phyloP scores from a whole-genome alignment of 2,797 vertebrate genomes.

The Gila robusta region DNA sequence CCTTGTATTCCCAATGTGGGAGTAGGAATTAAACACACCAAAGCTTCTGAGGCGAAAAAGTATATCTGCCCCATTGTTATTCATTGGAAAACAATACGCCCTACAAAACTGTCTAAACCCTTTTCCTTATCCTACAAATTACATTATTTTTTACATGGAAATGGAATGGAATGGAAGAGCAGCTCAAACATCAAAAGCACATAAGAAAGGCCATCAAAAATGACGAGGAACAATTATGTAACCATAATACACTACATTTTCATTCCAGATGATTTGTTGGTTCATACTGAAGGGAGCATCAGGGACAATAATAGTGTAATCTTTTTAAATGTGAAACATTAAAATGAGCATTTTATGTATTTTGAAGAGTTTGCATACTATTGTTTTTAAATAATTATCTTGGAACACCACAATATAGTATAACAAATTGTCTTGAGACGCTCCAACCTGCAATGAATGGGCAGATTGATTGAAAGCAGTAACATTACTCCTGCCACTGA shows the following conservation, averaged over 20 bases:
- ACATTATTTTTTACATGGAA: neutral
- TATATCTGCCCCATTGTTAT: neutral
- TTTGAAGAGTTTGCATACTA: neutral
- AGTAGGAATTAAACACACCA: neutral
- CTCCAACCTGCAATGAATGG: neutral
- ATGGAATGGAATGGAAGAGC: neutral
- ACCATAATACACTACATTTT: neutral
- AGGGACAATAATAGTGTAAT: neutral
- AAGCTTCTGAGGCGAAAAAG: neutral
- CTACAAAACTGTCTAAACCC: neutral
- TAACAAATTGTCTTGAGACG: neutral
- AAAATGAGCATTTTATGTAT: neutral
- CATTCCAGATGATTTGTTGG: neutral
- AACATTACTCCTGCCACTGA: constrained; percentile 13
- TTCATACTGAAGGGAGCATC: neutral
- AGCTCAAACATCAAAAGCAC: neutral
- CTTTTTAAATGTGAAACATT: neutral
- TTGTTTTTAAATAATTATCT: neutral
- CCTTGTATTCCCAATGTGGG: neutral
- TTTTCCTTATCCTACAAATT: neutral
- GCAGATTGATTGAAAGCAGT: constrained; percentile 12
- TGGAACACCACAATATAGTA: neutral
- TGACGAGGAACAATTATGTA: neutral
- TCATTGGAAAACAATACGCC: neutral
- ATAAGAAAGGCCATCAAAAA: neutral